A percentile compares a stretch with the other conserved stretches of the same genome.
Conservation (phyloP, 2,888 invertebrate genomes). For the Pardosa pseudoannulata region DNA sequence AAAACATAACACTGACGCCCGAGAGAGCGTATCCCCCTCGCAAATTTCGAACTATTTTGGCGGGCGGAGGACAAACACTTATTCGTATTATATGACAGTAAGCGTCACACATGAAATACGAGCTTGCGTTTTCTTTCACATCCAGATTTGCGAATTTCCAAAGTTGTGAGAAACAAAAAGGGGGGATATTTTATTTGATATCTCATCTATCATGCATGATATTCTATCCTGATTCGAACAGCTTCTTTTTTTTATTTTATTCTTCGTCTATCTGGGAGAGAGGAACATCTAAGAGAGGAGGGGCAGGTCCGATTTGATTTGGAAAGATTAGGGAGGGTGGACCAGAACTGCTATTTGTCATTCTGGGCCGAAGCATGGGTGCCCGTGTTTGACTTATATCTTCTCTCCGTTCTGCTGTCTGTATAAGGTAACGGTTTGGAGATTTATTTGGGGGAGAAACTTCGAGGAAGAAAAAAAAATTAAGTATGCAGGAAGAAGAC, state of each 20-base stretch:
- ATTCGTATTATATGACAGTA: slow-evolving; percentile 62
- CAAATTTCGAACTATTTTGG: slow-evolving; percentile 36
- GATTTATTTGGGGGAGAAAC: no score
- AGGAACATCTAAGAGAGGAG: no score
- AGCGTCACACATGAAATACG: slow-evolving; percentile 66
- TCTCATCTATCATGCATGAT: slow-evolving; percentile 68
- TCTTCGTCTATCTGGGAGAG: no score
- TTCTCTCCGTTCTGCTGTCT: background rate
- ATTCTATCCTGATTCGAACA: slow-evolving; percentile 27
- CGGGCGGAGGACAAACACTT: slow-evolving; percentile 45
- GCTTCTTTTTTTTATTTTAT: no score
- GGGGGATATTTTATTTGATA: slow-evolving; percentile 69
- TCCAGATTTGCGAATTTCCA: slow-evolving; percentile 50
- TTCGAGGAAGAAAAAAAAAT: no score
- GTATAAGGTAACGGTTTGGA: no score
- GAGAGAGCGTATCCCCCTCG: background rate
- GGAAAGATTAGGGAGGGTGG: slow-evolving; percentile 39
- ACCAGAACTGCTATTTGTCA: background rate
- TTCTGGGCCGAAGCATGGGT: background rate
- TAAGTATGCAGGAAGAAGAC: no score
- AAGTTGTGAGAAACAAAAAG: slow-evolving; percentile 58
- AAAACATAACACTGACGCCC: background rate
- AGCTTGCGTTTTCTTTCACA: slow-evolving; percentile 18
- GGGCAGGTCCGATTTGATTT: slow-evolving; percentile 56
- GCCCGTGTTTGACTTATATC: background rate